Percentiles rank a stretch among this genome's conserved stretches.
phyloP scores from a whole-genome alignment of 2,113 vertebrate species.

The Mobula birostris region DNA sequence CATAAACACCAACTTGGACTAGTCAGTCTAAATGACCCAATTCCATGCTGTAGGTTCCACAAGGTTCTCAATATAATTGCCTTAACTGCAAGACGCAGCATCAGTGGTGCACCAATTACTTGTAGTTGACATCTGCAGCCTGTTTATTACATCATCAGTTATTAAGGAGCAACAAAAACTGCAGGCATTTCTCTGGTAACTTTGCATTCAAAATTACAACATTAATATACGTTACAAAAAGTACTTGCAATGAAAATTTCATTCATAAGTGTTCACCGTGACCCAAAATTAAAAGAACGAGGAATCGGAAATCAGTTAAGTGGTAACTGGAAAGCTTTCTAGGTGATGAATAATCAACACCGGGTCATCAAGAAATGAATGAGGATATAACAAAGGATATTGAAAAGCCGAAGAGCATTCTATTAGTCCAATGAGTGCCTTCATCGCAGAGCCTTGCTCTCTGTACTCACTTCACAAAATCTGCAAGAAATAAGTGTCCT shows the following conservation, averaged over 20 bases:
- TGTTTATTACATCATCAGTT: not conserved
- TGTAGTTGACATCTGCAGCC: not conserved
- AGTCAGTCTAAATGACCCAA: too few species aligned
- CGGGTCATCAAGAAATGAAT: not conserved
- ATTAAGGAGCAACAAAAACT: not conserved
- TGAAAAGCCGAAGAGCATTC: not conserved
- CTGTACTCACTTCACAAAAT: not conserved
- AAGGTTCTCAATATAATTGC: not conserved
- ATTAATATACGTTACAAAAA: not conserved
- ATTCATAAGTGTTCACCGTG: not conserved
- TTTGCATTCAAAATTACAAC: not conserved
- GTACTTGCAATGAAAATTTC: not conserved
- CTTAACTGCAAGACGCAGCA: not conserved
- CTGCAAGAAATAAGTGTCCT: not conserved
- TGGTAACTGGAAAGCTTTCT: not conserved
- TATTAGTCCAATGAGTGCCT: not conserved
- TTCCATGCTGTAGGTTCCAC: not conserved
- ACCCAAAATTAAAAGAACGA: not conserved
- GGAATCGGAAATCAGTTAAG: not conserved
- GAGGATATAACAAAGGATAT: not conserved
- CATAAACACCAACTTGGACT: too few species aligned
- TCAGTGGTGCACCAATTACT: not conserved
- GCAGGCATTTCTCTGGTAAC: not conserved
- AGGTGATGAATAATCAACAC: not conserved
- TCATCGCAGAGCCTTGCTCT: not conserved